Evolutionary conservation across 2,888 invertebrate genomes (phyloP), one percentile per base, ranked within the genome.

Genomic region (Drosophila sordidula): DNA sequence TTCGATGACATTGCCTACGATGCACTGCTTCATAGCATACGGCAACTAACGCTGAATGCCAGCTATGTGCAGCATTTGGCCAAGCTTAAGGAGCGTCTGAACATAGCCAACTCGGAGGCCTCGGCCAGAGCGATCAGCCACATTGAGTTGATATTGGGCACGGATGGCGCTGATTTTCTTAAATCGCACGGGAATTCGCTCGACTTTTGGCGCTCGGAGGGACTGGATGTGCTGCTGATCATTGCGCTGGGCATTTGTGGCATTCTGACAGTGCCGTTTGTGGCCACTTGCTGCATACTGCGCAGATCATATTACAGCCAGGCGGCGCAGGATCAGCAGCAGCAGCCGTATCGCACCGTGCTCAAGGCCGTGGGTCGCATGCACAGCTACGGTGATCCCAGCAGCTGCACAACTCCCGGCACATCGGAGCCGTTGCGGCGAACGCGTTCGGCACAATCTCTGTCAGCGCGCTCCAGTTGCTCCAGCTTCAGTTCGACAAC

Each of bases 1-100:
- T 92, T 92, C 52, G 89, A 92, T 6, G 86, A 90, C 8, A 71
- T 93, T 14, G 91, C 90, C 16, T 92, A 92, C 65, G 92, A 92
- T 59, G 87, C 83, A 16, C 68, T 93, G 25, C 75, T 90, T 0
- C 73, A 89, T 34, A 91, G 92, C 14, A 90, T 94, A 38, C 79
- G 91, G 12, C 87, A 91, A 64, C 75, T 93, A 3, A 75, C 93
- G 3, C 75, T 79, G 1, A 92, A 93, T 63, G 72, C 80, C 4
- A 91, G 75, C 59, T 90, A 91, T 50, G 55, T 64, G 0, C 52
- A 76, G 9, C 76, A 89, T 16, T 72, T 90, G 14, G 58, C 57
- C 12, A 55, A 59, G 16, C 65, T 86, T 6, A 82, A 79, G 14
- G 41, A 64, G 9, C 69, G 87, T 5, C 70, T 92, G 11, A 81